Percentiles rank a stretch among this genome's conserved stretches.
phyloP scores from a whole-genome alignment of 1,140 invertebrate species.

The Nymphalis io region DNA sequence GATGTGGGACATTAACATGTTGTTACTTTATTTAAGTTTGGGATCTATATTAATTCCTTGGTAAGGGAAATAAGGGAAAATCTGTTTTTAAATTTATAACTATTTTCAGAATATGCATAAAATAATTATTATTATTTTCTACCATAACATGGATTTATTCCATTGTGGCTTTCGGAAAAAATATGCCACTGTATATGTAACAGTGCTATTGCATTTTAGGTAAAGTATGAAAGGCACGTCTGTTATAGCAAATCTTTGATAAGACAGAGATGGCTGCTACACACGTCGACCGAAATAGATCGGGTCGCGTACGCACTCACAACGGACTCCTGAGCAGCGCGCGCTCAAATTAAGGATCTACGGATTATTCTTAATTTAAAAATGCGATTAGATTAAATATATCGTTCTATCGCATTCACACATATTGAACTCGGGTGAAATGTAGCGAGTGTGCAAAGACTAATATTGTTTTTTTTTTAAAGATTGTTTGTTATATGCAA shows the following conservation, averaged over 20 bases:
- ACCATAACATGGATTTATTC: too few species aligned
- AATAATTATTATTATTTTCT: too few species aligned
- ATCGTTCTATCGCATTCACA: conserved; percentile 19
- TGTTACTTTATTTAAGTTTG: too few species aligned
- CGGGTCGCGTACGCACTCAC: conserved; percentile 47
- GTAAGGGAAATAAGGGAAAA: too few species aligned
- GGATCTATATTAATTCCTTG: too few species aligned
- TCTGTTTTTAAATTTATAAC: too few species aligned
- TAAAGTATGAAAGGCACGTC: conserved; percentile 12
- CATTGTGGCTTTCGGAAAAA: too few species aligned
- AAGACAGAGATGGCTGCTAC: conserved; percentile 61
- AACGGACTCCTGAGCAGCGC: conserved; percentile 56
- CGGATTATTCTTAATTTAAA: conserved; percentile 51
- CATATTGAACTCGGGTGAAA: conserved; percentile 36
- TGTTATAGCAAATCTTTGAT: conserved; percentile 50
- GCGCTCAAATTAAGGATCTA: conserved; percentile 44
- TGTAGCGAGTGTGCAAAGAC: conserved; percentile 34
- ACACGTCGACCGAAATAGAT: conserved; percentile 66
- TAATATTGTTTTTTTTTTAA: conserved; percentile 21
- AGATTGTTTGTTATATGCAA: conserved; percentile 40
- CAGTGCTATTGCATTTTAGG: too few species aligned
- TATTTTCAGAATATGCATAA: too few species aligned
- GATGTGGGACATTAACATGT: too few species aligned
- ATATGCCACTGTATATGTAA: too few species aligned
- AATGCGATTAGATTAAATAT: conserved; percentile 25